Evolutionary conservation across 2,888 invertebrate genomes (phyloP), one percentile per base, ranked within the genome.

Genomic region (Melanostoma mellinum): DNA sequence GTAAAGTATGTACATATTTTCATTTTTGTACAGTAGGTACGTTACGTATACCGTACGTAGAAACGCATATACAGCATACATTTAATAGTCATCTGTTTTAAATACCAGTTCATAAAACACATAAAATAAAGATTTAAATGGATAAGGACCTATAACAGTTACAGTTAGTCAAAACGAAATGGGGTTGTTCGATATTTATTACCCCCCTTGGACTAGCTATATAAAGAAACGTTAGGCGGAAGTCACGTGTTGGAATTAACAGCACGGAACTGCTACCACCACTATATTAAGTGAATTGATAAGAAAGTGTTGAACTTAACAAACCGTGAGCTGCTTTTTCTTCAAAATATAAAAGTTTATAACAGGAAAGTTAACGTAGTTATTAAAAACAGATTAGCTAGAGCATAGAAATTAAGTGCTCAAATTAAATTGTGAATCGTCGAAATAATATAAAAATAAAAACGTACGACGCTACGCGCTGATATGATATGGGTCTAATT

Each of bases 221-320:
- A 20, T 58, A 71, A 36, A 32, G 40, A 36, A 46, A 61, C 50
- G 2, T 20, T 46, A 3, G n/a, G 5, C 50, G 50, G 63, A 63
- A 63, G 63, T 63, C 63, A 63, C 63, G 63, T 60, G 61, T 67
- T 53, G 67, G 42, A 67, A 67, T 67, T 53, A 67, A 67, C 53
- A 50, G 9, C 67, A 67, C 67, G 67, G 53, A 67, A 53, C 52
- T 9, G 42, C 8, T 42, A 44, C 33, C 6, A 44, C 8, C 10
- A 67, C 32, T 65, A 65, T 52, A 38, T 38, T 40, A 50, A 50
- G 52, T 52, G 65, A 52, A 65, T 53, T 65, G 65, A 65, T 65
- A 65, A 65, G 65, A 32, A 65, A 65, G 65, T 65, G 65, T 52
- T 65, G 30, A 65, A 52, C 67, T 53, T 40, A 53, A 53, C 42